A percentile compares a stretch with the other conserved stretches of the same genome.
Evolutionary conservation across 2,888 invertebrate genomes (phyloP).

Genomic region (Nasonovia ribisnigri): DNA sequence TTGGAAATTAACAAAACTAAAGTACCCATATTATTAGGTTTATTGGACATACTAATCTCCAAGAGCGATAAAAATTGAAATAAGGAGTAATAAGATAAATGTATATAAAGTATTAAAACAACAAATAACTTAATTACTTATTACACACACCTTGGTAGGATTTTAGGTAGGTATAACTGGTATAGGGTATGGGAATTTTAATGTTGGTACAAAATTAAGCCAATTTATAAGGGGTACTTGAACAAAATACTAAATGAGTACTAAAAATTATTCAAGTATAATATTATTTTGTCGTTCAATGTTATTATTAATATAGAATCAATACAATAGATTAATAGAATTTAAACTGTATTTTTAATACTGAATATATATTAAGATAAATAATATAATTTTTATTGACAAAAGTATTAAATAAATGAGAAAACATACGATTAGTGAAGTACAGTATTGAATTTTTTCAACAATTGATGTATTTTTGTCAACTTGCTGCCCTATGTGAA

Average conservation of each 20-base stretch:
- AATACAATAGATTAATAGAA: background rate
- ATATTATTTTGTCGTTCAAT: background rate
- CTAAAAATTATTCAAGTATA: background rate
- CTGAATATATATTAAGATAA: background rate
- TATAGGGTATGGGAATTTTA: background rate
- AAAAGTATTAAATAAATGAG: background rate
- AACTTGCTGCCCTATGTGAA: background rate
- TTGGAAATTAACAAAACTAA: background rate
- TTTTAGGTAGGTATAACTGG: background rate
- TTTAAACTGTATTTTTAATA: background rate
- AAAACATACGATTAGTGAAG: conserved; percentile 52
- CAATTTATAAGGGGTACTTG: background rate
- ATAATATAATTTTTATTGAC: background rate
- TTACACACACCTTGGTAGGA: no score
- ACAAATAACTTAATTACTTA: no score
- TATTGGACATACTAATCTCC: background rate
- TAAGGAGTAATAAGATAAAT: background rate
- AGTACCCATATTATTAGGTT: background rate
- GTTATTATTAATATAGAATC: background rate
- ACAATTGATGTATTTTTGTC: conserved; percentile 10
- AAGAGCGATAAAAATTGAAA: background rate
- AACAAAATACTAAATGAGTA: background rate
- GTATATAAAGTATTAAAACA: no score
- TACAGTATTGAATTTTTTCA: conserved; percentile 58
- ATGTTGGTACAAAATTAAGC: background rate